These are phyloP conservation scores for Drosophila dunni DNA, from an alignment of 1,140 invertebrate species.

Conservation along the genomic window DNA sequence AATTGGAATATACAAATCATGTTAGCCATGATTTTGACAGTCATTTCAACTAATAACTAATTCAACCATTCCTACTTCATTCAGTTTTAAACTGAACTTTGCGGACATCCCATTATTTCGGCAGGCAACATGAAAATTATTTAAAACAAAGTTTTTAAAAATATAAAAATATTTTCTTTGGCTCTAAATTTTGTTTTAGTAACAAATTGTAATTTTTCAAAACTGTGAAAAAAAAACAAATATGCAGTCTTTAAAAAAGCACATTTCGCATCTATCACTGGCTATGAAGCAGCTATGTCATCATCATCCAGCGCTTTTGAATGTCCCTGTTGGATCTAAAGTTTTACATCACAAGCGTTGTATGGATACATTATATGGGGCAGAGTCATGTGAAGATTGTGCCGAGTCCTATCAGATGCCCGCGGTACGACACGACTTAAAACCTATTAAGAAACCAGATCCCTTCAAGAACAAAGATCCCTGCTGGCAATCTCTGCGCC, in stretches of 20 bases:
- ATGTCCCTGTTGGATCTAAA: neutral
- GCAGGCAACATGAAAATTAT: slow-evolving; percentile 32
- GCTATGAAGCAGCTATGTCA: neutral
- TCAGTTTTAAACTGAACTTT: slow-evolving; percentile 12
- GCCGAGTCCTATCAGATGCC: slow-evolving; percentile 5
- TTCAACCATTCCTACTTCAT: neutral
- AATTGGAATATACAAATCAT: too few relatives aligned
- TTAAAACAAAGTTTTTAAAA: slow-evolving; percentile 4
- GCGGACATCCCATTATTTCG: slow-evolving; percentile 3
- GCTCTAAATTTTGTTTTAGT: neutral
- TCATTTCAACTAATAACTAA: neutral
- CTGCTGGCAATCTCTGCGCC: slow-evolving; percentile 53
- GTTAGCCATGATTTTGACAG: neutral
- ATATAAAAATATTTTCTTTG: neutral
- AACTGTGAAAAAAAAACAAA: neutral
- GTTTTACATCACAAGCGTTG: neutral
- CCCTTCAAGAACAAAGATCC: slow-evolving; percentile 3
- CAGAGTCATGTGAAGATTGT: slow-evolving; percentile 37
- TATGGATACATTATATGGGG: slow-evolving; percentile 20
- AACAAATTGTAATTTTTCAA: neutral
- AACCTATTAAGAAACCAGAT: slow-evolving; percentile 6
- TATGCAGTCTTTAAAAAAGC: slow-evolving; percentile 16
- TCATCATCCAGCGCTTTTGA: neutral
- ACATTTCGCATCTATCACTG: neutral
- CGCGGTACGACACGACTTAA: slow-evolving; percentile 1